Evolutionary conservation across 2,888 invertebrate genomes (phyloP), one percentile per base, ranked within the genome.

Genomic region (Sympetrum striolatum): DNA sequence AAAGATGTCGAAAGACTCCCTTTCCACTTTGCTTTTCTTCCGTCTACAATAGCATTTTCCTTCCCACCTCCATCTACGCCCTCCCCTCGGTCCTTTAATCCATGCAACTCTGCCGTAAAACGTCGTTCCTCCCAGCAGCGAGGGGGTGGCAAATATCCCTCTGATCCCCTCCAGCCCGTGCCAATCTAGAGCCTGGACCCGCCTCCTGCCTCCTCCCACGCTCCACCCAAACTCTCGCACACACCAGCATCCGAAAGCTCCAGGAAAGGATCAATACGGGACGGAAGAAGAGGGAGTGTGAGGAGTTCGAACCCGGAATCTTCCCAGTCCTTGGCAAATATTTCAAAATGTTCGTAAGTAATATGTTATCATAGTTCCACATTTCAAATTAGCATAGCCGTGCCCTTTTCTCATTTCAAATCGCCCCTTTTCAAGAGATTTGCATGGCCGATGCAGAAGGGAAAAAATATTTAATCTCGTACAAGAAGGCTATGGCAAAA

Each of bases 1-100:
- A 64, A 60, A 86, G 86, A 64, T 37, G 86, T 64, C 37, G 86
- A 39, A 86, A 39, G 86, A 37, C 64, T n/a, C 39, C 60, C 31
- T 15, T 58, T 22, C 35, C 81, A 25, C 15, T 37, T 35, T 35
- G 80, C 35, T 37, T 18, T 14, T 80, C 81, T 25, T 81, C 44
- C 48, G 25, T 81, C 81, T 48, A 44, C 53, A 22, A 22, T 14
- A 53, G 6, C 86, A 25, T 60, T 37, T 48, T 48, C 14, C 48
- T 25, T 12, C 81, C 58, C 31, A 3, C 31, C 22, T 58, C 64
- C 86, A 35, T 12, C 37, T 37, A 31, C 31, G 53, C 86, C 60
- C 81, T 12, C 25, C 81, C 86, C 86, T 60, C 86, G 37, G 86
- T 86, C 86, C 86, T 48, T 86, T 86, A 86, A 86, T 86, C 86